Evolutionary conservation across 2,888 invertebrate genomes (phyloP), one percentile per base, ranked within the genome.

Genomic region (Eurois occulta): DNA sequence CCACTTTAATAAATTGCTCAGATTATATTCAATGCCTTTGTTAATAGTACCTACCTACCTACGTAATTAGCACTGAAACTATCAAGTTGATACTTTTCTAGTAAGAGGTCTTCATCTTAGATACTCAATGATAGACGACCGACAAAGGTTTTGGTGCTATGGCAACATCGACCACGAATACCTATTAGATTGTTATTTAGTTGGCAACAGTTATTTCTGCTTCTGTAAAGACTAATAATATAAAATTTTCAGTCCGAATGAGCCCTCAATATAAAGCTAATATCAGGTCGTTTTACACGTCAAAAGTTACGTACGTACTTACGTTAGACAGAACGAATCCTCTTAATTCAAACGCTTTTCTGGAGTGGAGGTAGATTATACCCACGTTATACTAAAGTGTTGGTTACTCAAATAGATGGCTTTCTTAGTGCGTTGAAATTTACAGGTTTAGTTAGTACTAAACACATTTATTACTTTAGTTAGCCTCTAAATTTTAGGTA

Each of bases 311-410:
- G 46, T 68, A 55, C 16, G 72, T 78, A 67, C 64, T 52, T 85
- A 80, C 80, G 75, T 86, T 75, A 85, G 74, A 70, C 58, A 13
- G 68, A 81, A 76, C 65, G 81, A 71, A 78, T 82, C 83, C 84
- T 85, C 81, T 87, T 84, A 86, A 86, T 84, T 81, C 78, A 80
- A 80, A 80, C 75, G 85, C 68, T 83, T 79, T 83, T 68, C 81
- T 78, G 68, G 67, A 79, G 78, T 70, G 60, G 69, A 82, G 67
- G 66, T 82, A 86, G 73, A 81, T 84, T 78, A 84, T 86, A 80
- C 69, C 60, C 69, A 74, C 70, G 72, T 81, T 60, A 64, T 80
- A 80, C 66, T 77, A 66, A 83, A 85, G 75, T 86, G 80, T 86
- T 86, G 77, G 80, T 78, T 73, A 38, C 79, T 85, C 64, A 76